phyloP scores from a whole-genome alignment of 2,888 invertebrate species.

The Ichneumoninae sp. region DNA sequence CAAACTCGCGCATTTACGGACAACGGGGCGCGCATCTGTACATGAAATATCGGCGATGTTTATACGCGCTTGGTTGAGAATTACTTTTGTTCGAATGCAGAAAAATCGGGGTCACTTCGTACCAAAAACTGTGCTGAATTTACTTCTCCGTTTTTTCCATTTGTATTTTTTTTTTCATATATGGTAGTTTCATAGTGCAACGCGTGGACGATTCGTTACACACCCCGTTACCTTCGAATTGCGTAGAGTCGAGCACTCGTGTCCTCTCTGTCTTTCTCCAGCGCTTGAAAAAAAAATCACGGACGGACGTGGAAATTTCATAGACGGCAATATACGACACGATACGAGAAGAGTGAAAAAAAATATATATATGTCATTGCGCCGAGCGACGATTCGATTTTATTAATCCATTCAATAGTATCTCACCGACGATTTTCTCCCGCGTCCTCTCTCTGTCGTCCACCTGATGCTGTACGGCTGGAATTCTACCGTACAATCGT shows the following conservation, averaged over 20 bases:
- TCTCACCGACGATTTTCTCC: slow-evolving; percentile 14
- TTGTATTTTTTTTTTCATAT: neutral
- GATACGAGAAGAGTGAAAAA: slow-evolving; percentile 33
- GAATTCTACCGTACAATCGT: slow-evolving; percentile 11
- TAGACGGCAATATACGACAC: slow-evolving; percentile 30
- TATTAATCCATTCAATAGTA: slow-evolving; percentile 56
- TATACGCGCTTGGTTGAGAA: neutral
- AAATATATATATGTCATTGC: slow-evolving; percentile 9
- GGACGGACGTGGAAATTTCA: slow-evolving; percentile 34
- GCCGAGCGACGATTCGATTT: slow-evolving; percentile 51
- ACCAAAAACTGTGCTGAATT: neutral
- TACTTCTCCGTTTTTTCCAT: neutral
- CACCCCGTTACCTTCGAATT: slow-evolving; percentile 45
- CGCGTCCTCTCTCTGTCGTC: neutral
- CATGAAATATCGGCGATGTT: neutral
- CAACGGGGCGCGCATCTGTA: neutral
- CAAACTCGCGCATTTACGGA: neutral
- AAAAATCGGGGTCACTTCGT: neutral
- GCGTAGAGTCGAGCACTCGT: slow-evolving; percentile 9
- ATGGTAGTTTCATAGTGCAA: neutral
- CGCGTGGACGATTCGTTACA: slow-evolving; percentile 41
- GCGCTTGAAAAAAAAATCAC: neutral
- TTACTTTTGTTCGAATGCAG: neutral
- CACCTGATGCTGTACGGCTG: slow-evolving; percentile 8
- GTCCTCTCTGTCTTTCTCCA: neutral